Evolutionary conservation across 2,888 invertebrate species (phyloP), one percentile per base, ranked within the genome.

Genomic region (Cheilosia vernalis): DNA sequence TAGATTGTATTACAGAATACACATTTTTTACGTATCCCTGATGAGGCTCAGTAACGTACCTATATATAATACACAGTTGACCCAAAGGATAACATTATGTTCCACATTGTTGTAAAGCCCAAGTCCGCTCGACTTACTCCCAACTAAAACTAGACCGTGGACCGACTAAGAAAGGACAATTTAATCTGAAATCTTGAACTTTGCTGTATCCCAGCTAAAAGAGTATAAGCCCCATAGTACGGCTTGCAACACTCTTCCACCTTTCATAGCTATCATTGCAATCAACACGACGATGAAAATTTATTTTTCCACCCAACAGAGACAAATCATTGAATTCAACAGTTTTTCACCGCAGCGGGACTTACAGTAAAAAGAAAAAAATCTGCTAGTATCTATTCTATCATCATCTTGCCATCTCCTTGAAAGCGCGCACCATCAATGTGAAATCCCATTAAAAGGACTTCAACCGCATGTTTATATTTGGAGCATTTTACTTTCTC

Each of bases 391-490:
- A 72, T 72, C 66, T 44, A 58, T 63, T 37, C 63, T 60, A 77
- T 77, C 64, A 82, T 82, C 72, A 77, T 66, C 49, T 47, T 55
- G 55, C 60, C 72, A 78, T 83, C 78, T 58, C 49, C 40, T 47
- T 47, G 63, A 67, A 73, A 73, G 33, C 30, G 30, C 9, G 2
- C 66, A 78, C 78, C 78, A 73, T 73, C 78, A 83, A 78, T 73
- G 66, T 51, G 61, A 78, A 72, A 67, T 67, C 72, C 82, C 78
- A 83, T 83, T 83, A 77, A 83, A 83, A 83, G 67, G 73, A 78
- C 72, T 73, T 63, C 63, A 78, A 78, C 67, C 67, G 60, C 72
- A 78, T 78, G 83, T 78, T 67, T 66, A 72, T 60, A 72, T 44
- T 66, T 70, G 30, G 40, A 72, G 49, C 21, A 49, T 77, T 66